Conservation (phyloP, 2,888 invertebrate species). For the Tortrix viridana region DNA sequence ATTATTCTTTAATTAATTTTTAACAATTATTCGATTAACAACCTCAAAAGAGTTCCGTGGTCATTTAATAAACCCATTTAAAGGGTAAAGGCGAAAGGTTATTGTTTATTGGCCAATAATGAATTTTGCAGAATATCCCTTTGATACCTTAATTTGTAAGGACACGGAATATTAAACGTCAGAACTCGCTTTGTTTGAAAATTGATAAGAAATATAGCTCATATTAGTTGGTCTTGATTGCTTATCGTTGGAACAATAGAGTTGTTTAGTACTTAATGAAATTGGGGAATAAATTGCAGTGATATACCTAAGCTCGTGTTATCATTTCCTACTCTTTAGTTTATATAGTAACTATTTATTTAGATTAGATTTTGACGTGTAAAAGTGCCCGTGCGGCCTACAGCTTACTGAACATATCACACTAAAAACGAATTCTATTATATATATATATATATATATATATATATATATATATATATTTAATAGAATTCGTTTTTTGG, state of each 20-base stretch:
- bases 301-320: background rate
- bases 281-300: conserved; percentile 2
- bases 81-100: conserved; percentile 23
- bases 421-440: too few species aligned
- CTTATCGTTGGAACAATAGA: conserved; percentile 11
- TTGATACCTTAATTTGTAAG: conserved; percentile 36
- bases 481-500: too few species aligned
- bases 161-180: conserved; percentile 35
- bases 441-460: too few species aligned
- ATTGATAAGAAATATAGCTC: conserved; percentile 28
- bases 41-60: conserved; percentile 3
- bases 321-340: too few species aligned
- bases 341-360: too few species aligned
- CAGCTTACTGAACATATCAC: too few species aligned
- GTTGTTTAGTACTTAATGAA: background rate
- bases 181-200: conserved; percentile 28
- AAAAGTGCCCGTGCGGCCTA: too few species aligned
- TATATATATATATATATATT: too few species aligned
- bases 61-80: conserved; percentile 16
- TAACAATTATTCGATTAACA: conserved; percentile 19
- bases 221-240: conserved; percentile 3
- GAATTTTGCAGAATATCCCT: conserved; percentile 20
- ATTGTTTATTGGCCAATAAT: conserved; percentile 34
- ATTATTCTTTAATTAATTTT: conserved; percentile 11
- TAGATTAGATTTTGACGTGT: too few species aligned